Base-by-base conservation (phyloP, 2,797 vertebrate genomes). In the Falco cherrug region DNA sequence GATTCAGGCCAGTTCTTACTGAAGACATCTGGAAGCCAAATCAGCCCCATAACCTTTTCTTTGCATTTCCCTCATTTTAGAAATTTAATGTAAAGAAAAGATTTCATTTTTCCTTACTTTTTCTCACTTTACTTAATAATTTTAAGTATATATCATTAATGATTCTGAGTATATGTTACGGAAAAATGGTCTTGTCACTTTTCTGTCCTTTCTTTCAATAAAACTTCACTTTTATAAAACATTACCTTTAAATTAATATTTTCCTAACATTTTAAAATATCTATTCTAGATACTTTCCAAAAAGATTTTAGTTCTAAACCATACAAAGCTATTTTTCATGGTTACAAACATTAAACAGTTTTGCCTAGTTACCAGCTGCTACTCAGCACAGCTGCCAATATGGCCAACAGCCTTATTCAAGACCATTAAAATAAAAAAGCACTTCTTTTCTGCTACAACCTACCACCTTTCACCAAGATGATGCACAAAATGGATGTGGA, bases 381-480 rank as follows among this genome's bases (percentile, higher is more conserved):
- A 64, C 88, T 68, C 10, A 0, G 73, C 76, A 88, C 92, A 96
- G 93, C 86, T 96, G 95, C 95, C 94, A 94, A 43, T 92, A 75
- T 50, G 69, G 71, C 67, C 78, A 91, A 77, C 77, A 93, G 74
- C 43, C 84, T 94, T 87, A 75, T 76, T 93, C 86, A 95, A 91
- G 82, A 93, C 65, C 68, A 92, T 94, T 96, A 93, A 94, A 96
- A 94, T 86, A 88, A 94, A 81, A 91, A 14, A 87, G 50, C 39
- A 94, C 87, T 82, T 96, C 83, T 95, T 96, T 94, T 89, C 90
- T 93, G 43, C 83, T 95, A 87, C 91, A 79, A 86, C 69, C 89
- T 94, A 87, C 95, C 91, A 95, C 94, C 94, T 97, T 96, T 97
- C 93, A 95, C 95, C 70, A 91, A 83, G 71, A 89, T 84, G 93